Conservation (phyloP, 2,113 vertebrate genomes). For the Tragelaphus scriptus region DNA sequence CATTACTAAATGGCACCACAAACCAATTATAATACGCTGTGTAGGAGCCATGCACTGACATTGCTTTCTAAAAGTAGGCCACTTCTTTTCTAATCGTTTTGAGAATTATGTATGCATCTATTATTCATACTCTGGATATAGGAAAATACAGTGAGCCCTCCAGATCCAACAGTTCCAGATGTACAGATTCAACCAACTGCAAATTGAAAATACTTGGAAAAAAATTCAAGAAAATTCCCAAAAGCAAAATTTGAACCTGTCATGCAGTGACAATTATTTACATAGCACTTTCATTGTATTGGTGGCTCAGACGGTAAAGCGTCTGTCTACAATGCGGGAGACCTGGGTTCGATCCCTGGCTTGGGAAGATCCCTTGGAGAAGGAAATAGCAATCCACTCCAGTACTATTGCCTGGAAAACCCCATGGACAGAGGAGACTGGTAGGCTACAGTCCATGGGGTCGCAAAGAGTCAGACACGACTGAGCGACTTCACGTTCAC, state of each 20-base stretch:
- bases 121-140: background rate
- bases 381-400: too few relatives aligned
- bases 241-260: background rate
- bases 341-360: too few relatives aligned
- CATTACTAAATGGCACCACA: slow-evolving; percentile 72
- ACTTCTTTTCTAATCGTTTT: slow-evolving; percentile 61
- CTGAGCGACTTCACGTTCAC: too few relatives aligned
- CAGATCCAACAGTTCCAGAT: background rate
- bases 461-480: too few relatives aligned
- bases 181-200: background rate
- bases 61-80: slow-evolving; percentile 61
- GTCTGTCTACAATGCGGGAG: too few relatives aligned
- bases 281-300: background rate
- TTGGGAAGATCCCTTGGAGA: too few relatives aligned
- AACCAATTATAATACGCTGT: slow-evolving; percentile 70
- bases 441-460: too few relatives aligned
- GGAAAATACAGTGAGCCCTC: background rate
- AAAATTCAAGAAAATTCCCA: background rate
- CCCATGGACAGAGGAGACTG: too few relatives aligned
- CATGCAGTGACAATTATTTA: background rate
- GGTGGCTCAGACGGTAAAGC: too few relatives aligned
- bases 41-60: slow-evolving; percentile 50
- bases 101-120: background rate
- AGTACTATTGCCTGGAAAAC: too few relatives aligned
- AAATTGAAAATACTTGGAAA: background rate